phyloP scores from a whole-genome alignment of 2,888 invertebrate species.

The Epiblema foenella region DNA sequence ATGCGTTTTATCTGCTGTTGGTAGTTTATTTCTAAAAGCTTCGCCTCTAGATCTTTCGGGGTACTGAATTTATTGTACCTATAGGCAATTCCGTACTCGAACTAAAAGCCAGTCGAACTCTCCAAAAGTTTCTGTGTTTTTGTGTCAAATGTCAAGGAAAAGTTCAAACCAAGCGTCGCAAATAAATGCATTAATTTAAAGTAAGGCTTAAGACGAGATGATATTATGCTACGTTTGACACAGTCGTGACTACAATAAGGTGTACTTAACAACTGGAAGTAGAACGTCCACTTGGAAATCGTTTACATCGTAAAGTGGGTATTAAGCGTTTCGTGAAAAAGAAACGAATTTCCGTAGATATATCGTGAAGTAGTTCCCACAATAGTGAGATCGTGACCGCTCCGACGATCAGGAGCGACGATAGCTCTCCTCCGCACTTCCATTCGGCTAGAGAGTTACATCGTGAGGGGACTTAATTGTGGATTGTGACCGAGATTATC shows the following conservation, averaged over 20 bases:
- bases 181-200: slow-evolving; percentile 22
- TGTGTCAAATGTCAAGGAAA: slow-evolving; percentile 33
- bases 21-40: neutral
- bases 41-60: neutral
- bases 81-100: neutral
- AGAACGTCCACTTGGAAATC: slow-evolving; percentile 32
- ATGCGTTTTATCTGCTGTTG: neutral
- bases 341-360: slow-evolving; percentile 54
- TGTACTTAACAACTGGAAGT: slow-evolving; percentile 26
- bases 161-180: slow-evolving; percentile 6
- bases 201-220: slow-evolving; percentile 26
- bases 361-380: slow-evolving; percentile 69
- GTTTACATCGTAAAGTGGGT: slow-evolving; percentile 28
- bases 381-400: slow-evolving; percentile 75
- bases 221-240: slow-evolving; percentile 40
- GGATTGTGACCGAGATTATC: slow-evolving; percentile 66
- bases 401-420: slow-evolving; percentile 68
- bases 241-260: slow-evolving; percentile 27
- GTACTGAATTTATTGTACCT: neutral
- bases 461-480: slow-evolving; percentile 72
- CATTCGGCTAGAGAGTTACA: slow-evolving; percentile 57
- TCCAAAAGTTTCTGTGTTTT: slow-evolving; percentile 6
- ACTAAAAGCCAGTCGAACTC: neutral
- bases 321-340: slow-evolving; percentile 47
- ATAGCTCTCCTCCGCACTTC: slow-evolving; percentile 67